Percentiles rank a stretch among this genome's conserved stretches.
Conservation (phyloP, 2,113 vertebrate genomes). For the Serilophus lunatus region DNA sequence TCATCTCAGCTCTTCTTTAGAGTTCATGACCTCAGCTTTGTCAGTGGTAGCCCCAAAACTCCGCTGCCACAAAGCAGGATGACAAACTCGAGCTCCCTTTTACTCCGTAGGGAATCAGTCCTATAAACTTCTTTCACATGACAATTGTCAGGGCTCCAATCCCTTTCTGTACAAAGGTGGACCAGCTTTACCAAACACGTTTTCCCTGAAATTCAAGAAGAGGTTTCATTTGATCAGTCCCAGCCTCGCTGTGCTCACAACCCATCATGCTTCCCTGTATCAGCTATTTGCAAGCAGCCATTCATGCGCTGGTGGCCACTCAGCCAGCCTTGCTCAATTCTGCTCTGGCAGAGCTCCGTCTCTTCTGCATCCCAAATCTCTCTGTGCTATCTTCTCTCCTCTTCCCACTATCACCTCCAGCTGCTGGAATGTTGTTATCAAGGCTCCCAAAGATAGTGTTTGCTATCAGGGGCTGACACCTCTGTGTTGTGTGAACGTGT, state of each 20-base stretch:
- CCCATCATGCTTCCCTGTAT: background rate
- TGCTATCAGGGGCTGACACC: background rate
- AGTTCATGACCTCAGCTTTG: background rate
- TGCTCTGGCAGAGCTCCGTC: background rate
- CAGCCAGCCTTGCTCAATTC: background rate
- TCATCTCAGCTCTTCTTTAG: background rate
- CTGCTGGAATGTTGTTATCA: background rate
- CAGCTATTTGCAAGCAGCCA: background rate
- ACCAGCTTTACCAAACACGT: background rate
- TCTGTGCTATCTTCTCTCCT: background rate
- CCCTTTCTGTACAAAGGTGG: background rate
- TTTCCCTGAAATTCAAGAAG: background rate
- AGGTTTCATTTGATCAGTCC: background rate
- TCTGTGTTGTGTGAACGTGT: background rate
- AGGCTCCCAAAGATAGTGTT: background rate
- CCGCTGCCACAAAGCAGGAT: background rate
- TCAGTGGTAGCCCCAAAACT: background rate
- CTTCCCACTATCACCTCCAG: background rate
- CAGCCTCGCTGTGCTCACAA: fast-evolving
- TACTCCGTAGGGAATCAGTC: background rate
- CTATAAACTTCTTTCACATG: background rate
- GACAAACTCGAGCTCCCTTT: fast-evolving
- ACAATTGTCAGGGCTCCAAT: background rate
- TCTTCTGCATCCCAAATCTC: background rate
- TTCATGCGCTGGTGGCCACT: background rate